Evolutionary conservation across 1,140 invertebrate species (phyloP), one percentile per base, ranked within the genome.

Genomic region (Eueides isabella): DNA sequence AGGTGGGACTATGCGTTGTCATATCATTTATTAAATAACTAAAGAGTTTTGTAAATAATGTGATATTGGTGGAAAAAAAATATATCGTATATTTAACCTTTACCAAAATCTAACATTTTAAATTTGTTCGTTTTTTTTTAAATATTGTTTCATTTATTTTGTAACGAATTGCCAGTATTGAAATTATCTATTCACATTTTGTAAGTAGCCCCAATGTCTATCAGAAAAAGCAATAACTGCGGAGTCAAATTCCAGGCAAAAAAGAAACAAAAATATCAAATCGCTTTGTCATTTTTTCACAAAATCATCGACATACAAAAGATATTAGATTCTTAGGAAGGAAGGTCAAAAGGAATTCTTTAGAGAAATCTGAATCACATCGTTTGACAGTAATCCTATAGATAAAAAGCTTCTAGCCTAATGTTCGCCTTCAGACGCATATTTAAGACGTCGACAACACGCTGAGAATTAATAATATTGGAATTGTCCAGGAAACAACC

Each of bases 341-440:
- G 48, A 44, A 67, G 64, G 48, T 72, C 41, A 14, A 67, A 55
- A 55, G 48, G 48, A 72, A 72, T 72, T 71, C 69, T 64, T 65
- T 55, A 67, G 65, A 72, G 48, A 26, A 16, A 33, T 67, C 16
- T 55, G 64, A 31, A 77, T 74, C 72, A 62, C 63, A 74, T 74
- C 72, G 55, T 77, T 77, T 77, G 71, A 72, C 76, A 71, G 74
- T 77, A 74, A 77, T 74, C 76, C 71, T 64, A 26, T 35, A 29
- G 68, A 77, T 74, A 71, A 71, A 38, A 62, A 48, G 63, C 63
- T 41, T 31, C 61, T 61, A 41, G 35, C 68, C 71, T 38, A 61
- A 77, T 61, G 67, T 66, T 66, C 38, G 61, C 29, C 63, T 74
- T 44, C 67, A 26, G 65, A 55, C 65, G 38, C 73, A 64, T 77